A percentile compares a stretch with the other conserved stretches of the same genome.
Conservation (phyloP, 2,113 vertebrate species). For the Dromas ardeola region DNA sequence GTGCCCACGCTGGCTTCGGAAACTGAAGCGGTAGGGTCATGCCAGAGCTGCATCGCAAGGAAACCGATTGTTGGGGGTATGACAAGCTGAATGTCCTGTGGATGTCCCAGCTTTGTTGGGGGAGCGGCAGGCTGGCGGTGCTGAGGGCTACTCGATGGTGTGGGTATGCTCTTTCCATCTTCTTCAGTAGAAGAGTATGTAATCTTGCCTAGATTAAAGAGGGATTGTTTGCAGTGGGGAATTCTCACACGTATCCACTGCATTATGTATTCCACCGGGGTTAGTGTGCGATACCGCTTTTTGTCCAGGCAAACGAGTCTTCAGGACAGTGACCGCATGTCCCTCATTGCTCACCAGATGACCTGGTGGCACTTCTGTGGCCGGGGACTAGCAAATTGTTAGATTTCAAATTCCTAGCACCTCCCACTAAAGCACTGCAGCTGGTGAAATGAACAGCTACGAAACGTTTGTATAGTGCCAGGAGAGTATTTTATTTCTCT, state of each 20-base stretch:
- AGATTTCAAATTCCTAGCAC: not conserved
- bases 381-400: not conserved
- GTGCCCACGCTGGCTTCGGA: not conserved
- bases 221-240: not conserved
- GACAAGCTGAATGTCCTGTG: not conserved
- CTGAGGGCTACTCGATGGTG: not conserved
- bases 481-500: not conserved
- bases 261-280: not conserved
- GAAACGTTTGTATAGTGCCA: not conserved
- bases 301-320: not conserved
- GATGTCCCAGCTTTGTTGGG: not conserved
- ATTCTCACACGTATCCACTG: not conserved
- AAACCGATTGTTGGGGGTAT: not conserved
- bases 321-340: not conserved
- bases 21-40: not conserved
- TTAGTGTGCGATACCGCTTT: not conserved
- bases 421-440: not conserved
- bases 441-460: not conserved
- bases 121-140: not conserved
- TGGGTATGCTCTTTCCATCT: not conserved
- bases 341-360: not conserved
- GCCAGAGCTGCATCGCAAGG: not conserved
- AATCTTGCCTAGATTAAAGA: not conserved
- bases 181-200: not conserved
- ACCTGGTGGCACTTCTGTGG: not conserved